phyloP scores from a whole-genome alignment of 2,113 vertebrate genomes.

The Mixornis gularis region DNA sequence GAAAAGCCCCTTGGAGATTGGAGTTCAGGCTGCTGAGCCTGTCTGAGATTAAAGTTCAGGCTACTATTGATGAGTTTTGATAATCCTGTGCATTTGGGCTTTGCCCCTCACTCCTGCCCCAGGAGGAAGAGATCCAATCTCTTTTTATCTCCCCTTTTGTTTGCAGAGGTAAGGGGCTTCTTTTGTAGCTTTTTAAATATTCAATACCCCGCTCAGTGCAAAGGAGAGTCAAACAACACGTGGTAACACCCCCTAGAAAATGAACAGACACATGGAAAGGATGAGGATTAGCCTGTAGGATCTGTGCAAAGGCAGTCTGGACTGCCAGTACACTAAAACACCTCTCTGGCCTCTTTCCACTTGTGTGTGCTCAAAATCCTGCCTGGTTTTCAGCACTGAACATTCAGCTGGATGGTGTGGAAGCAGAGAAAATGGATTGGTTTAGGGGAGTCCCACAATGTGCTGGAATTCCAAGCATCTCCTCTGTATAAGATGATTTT shows the following conservation, averaged over 20 bases:
- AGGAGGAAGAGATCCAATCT: background rate
- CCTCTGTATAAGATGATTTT: background rate
- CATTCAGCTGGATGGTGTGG: background rate
- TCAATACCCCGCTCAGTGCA: background rate
- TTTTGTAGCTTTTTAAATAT: background rate
- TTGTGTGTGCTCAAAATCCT: background rate
- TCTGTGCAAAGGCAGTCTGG: background rate
- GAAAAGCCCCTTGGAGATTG: background rate
- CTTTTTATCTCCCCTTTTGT: background rate
- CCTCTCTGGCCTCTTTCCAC: background rate
- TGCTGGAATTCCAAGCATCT: background rate
- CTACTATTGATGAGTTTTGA: background rate
- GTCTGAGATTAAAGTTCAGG: background rate
- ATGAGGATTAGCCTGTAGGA: background rate
- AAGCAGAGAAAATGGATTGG: background rate
- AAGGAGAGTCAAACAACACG: background rate
- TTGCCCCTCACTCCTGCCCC: background rate
- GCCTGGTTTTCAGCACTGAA: background rate
- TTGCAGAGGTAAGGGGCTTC: background rate
- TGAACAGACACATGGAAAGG: background rate
- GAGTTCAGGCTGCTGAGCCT: background rate
- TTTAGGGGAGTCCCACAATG: background rate
- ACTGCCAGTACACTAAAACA: background rate
- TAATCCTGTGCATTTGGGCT: background rate
- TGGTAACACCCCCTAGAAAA: background rate